Evolutionary conservation across 1,140 invertebrate genomes (phyloP), one percentile per base, ranked within the genome.

Genomic region (Drosophila dunni): DNA sequence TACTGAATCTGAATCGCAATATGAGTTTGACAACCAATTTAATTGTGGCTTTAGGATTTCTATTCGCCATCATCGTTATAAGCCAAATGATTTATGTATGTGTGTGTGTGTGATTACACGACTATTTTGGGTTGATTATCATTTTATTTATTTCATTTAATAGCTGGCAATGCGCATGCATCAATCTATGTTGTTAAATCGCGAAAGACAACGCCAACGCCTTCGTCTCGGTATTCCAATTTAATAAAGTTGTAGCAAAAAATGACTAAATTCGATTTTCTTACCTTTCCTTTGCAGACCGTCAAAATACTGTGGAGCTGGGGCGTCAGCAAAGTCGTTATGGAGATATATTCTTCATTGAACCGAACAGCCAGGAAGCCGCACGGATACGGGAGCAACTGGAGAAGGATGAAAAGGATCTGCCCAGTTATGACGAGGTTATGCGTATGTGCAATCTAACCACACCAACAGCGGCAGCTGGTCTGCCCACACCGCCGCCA

Each of bases 361-460:
- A 91, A 38, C 90, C 90, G 0, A 84, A 75, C 29, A 80, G 82
- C 40, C 78, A 64, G 24, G 90, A 91, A 48, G 83, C 90, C 2
- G 85, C 82, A 17, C 86, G 90, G 48, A 91, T 91, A 24, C 90
- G 86, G 7, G 83, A 90, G 8, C 90, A 92, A 61, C 63, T 91
- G 40, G 88, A 91, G 11, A 92, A 92, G 56, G 91, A 92, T 54
- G 91, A 92, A 8, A 92, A 91, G 56, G 91, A 92, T 13, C 64
- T 92, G 64, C 91, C 91, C 44, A 86, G 91, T 58, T 92, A 92
- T 42, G 91, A 92, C 29, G 91, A 92, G 24, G 91, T 92, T 9
- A 91, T 92, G 88, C 88, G 91, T n/a, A 92, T 92, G 81, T 84
- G 80, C 36, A 91, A 85, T 56, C 68, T 91, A 11, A 76, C 80